These are phyloP conservation scores for Drosophila subquinaria DNA, from an alignment of 2,888 invertebrate species.

Conservation along the genomic window DNA sequence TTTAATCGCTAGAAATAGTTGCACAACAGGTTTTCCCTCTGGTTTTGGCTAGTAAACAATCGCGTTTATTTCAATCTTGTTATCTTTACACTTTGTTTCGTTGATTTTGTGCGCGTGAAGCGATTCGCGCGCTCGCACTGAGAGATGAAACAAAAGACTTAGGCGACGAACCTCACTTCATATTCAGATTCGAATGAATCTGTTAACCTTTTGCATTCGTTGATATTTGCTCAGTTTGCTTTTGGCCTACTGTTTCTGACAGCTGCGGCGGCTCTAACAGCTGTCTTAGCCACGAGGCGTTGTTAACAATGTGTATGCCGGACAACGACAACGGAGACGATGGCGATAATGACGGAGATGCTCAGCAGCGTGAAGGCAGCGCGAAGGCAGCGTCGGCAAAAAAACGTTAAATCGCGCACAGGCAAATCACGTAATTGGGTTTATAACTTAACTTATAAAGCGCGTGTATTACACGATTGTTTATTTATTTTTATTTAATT, in stretches of 20 bases:
- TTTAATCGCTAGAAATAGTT: slow-evolving; percentile 57
- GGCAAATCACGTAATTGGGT: slow-evolving; percentile 69
- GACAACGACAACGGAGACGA: slow-evolving; percentile 13
- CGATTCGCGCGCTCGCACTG: slow-evolving; percentile 57
- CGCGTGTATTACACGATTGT: slow-evolving; percentile 39
- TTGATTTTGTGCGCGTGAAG: slow-evolving; percentile 30
- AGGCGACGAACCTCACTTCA: slow-evolving; percentile 66
- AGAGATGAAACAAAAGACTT: slow-evolving; percentile 62
- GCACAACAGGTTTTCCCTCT: slow-evolving; percentile 71
- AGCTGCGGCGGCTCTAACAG: slow-evolving; percentile 48
- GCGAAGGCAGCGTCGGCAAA: slow-evolving; percentile 21
- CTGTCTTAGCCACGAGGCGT: slow-evolving; percentile 51
- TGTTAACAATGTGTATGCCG: slow-evolving; percentile 25
- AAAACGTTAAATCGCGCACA: slow-evolving; percentile 17
- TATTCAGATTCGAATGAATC: slow-evolving; percentile 28
- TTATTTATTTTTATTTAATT: slow-evolving; percentile 21
- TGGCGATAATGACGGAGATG: slow-evolving; percentile 17
- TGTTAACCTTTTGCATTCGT: slow-evolving; percentile 16
- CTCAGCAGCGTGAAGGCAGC: slow-evolving; percentile 43
- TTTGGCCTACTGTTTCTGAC: slow-evolving; percentile 28
- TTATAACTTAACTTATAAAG: slow-evolving; percentile 50
- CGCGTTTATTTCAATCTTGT: slow-evolving; percentile 67
- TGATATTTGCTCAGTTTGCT: slow-evolving; percentile 15
- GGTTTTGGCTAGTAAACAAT: slow-evolving; percentile 53
- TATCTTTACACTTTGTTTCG: slow-evolving; percentile 47